Evolutionary conservation across 1,140 invertebrate species (phyloP).

Genomic region (Temnothorax curvispinosus): DNA sequence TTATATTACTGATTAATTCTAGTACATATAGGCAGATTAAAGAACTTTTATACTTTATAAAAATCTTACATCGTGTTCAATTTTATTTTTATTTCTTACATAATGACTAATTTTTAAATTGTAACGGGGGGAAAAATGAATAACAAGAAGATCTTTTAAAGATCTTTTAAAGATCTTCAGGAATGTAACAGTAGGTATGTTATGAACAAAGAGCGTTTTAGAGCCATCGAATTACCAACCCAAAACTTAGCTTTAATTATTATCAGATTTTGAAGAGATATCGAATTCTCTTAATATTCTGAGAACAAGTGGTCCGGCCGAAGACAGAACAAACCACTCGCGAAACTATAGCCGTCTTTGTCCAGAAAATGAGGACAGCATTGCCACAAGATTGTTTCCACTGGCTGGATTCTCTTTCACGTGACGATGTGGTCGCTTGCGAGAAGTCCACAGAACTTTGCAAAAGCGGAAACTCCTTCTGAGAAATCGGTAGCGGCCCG

Average conservation of each 20-base stretch:
- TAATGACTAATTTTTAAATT: background rate
- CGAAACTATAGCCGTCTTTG: constrained; percentile 74
- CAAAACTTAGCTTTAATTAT: background rate
- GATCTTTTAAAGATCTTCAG: no score
- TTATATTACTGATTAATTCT: background rate
- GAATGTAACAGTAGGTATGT: no score
- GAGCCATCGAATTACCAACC: background rate
- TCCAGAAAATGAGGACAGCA: constrained; percentile 76
- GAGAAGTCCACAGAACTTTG: constrained; percentile 41
- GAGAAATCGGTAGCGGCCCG: constrained; percentile 23
- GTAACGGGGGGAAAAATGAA: no score
- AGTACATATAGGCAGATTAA: background rate
- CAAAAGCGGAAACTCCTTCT: constrained; percentile 57
- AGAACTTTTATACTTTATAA: background rate
- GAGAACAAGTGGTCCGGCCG: constrained; percentile 31
- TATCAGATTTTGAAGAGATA: constrained; percentile 7
- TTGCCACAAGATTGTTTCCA: constrained; percentile 64
- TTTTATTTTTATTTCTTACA: background rate
- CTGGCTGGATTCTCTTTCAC: constrained; percentile 34
- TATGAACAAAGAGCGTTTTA: background rate
- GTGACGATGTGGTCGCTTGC: constrained; percentile 48
- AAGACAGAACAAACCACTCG: constrained; percentile 60
- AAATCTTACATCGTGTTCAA: background rate
- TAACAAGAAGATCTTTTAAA: no score
- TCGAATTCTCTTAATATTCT: constrained; percentile 34